Base-by-base conservation (phyloP, 1,140 invertebrate species). In the Papilio glaucus region DNA sequence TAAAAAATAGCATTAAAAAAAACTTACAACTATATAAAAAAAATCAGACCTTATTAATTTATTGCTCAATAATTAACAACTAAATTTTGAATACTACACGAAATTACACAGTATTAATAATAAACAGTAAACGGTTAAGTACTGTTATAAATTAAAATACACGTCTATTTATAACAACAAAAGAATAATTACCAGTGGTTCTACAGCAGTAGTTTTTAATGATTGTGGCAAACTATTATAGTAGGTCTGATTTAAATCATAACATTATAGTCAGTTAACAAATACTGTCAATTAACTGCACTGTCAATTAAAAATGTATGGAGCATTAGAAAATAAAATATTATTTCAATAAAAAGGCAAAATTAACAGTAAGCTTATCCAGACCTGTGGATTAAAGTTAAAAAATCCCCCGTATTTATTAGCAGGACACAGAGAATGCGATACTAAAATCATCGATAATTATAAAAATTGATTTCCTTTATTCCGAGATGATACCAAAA, bases 401-500 rank as follows among this genome's bases (percentile, higher is more conserved):
- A 74, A 81, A 76, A 71, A 53, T 61, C 65, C 26, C 33, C 63
- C 79, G 78, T 83, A 78, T 83, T 76, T 77, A 78, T 83, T 77
- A 65, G 73, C 72, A 80, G 73, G 70, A 69, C 67, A 77, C 75
- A 75, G 78, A 78, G 73, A 62, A 72, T 76, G 75, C 79, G 74
- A 79, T 79, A 76, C 78, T 79, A 77, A 83, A 86, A 71, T 83
- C 81, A 85, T 84, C 68, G 78, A 80, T 84, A 85, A 81, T 85
- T 88, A 85, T 74, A 78, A 87, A 89, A 89, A 87, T 85, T 88
- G 80, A 89, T 89, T 88, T 85, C 78, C 81, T 89, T 83, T 89
- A 86, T 82, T 86, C 75, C 81, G 80, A 86, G 83, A 87, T 81
- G 77, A 88, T 85, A 92, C 85, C 88, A 90, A 90, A 90, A 92